These are phyloP conservation scores for Podiceps cristatus DNA, from an alignment of 2,113 vertebrate genomes.

Conservation along the genomic window DNA sequence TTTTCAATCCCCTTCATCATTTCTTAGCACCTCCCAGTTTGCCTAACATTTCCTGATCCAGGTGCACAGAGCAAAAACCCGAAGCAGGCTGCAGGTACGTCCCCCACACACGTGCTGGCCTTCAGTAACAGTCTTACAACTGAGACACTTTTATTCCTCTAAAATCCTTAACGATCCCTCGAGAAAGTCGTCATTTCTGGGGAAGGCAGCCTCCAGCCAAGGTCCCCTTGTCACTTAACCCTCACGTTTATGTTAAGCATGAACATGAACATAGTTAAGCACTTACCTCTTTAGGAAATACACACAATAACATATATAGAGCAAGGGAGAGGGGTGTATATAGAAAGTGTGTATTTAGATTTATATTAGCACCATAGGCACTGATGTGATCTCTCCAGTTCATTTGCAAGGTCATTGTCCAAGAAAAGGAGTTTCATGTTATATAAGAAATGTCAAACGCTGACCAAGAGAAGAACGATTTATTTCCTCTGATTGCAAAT, in stretches of 20 bases:
- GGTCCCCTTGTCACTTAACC: not conserved
- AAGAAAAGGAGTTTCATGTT: not conserved
- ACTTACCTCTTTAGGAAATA: not conserved
- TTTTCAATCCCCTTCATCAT: not conserved
- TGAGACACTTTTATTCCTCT: not conserved
- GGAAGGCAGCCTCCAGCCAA: not conserved
- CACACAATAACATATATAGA: not conserved
- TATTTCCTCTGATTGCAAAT: not conserved
- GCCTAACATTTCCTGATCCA: not conserved
- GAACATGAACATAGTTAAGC: not conserved
- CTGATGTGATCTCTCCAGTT: not conserved
- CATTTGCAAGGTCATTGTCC: not conserved
- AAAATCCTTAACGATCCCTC: not conserved
- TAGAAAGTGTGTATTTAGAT: no score
- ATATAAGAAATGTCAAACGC: not conserved
- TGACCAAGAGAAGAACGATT: not conserved
- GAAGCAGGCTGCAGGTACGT: accelerated
- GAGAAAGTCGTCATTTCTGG: not conserved
- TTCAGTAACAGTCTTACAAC: not conserved
- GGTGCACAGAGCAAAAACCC: not conserved
- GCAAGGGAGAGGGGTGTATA: not conserved
- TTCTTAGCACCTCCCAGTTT: not conserved
- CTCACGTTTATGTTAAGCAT: not conserved
- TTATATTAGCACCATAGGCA: not conserved
- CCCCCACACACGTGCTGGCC: not conserved